Evolutionary conservation across 1,140 invertebrate species (phyloP).

Genomic region (Bombyx mandarina): DNA sequence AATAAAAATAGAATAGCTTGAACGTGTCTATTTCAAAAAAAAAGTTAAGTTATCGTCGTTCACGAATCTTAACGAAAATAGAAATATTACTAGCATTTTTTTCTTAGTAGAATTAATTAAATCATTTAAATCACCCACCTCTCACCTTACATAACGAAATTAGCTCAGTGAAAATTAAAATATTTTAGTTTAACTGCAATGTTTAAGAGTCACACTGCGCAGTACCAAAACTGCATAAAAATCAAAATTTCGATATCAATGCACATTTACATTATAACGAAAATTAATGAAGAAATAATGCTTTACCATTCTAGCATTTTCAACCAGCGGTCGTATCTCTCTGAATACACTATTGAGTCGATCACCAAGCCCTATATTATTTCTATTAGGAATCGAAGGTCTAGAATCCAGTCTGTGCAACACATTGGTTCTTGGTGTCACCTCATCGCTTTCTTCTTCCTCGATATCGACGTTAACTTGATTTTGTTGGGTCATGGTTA

Average conservation of each 20-base stretch:
- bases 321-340: conserved; percentile 58
- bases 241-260: too few relatives aligned
- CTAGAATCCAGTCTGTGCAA: conserved; percentile 50
- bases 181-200: too few relatives aligned
- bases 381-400: conserved; percentile 34
- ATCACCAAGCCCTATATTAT: conserved; percentile 51
- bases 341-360: conserved; percentile 58
- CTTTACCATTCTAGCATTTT: conserved; percentile 59
- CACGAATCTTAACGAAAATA: too few relatives aligned
- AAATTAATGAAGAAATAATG: neutral
- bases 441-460: conserved; percentile 38
- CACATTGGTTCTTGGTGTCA: conserved; percentile 32
- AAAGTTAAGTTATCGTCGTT: too few relatives aligned
- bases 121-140: too few relatives aligned
- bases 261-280: neutral
- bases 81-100: too few relatives aligned
- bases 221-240: neutral
- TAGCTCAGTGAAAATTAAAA: too few relatives aligned
- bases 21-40: too few relatives aligned
- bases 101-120: too few relatives aligned
- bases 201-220: too few relatives aligned
- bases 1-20: too few relatives aligned
- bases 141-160: too few relatives aligned
- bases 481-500: conserved; percentile 49
- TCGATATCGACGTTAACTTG: conserved; percentile 59